phyloP scores from a whole-genome alignment of 2,113 vertebrate genomes.

The Hippocampus guttulatus region DNA sequence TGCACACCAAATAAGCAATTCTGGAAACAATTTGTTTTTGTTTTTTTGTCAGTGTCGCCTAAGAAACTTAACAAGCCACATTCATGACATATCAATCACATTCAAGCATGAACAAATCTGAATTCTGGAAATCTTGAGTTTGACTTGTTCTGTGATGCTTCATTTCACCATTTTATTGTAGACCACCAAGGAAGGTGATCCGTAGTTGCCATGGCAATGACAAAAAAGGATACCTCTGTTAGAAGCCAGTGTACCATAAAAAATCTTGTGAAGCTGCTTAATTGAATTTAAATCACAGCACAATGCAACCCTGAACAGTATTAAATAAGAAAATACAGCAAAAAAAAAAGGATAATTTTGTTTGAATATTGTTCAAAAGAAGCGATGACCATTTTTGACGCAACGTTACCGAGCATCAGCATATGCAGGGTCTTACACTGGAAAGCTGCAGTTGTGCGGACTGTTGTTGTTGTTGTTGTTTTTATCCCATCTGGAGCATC shows the following conservation, averaged over 20 bases:
- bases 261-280: background rate
- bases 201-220: background rate
- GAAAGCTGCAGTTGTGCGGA: constrained; percentile 32
- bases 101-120: background rate
- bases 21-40: too few species aligned
- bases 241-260: background rate
- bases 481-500: constrained; percentile 57
- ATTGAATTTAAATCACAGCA: background rate
- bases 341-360: background rate
- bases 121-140: background rate
- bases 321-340: too few species aligned
- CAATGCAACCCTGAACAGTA: background rate
- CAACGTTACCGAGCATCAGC: constrained; percentile 8
- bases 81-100: background rate
- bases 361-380: background rate
- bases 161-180: background rate
- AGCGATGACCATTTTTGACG: constrained; percentile 8
- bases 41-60: background rate
- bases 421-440: constrained; percentile 10
- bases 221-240: background rate
- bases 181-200: background rate
- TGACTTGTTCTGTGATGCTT: background rate
- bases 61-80: background rate
- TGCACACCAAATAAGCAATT: too few species aligned
- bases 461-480: constrained; percentile 36